phyloP scores from a whole-genome alignment of 2,888 invertebrate genomes.

The Epinotia bilunana region DNA sequence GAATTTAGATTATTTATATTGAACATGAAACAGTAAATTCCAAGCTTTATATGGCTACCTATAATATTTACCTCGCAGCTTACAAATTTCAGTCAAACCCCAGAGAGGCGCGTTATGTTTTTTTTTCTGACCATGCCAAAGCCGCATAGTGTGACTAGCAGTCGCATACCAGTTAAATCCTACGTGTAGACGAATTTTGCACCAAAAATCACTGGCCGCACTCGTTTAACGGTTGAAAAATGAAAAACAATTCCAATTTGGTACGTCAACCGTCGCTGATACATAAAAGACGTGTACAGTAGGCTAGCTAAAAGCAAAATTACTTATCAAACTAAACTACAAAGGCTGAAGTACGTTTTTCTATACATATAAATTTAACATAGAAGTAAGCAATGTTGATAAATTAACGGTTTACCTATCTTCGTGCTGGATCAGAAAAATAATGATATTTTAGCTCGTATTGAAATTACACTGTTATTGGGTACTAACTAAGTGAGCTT shows the following conservation, averaged over 20 bases:
- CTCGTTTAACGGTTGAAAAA: constrained; percentile 73
- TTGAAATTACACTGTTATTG: no score
- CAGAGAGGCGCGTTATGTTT: neutral
- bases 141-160: constrained; percentile 33
- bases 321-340: neutral
- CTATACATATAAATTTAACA: no score
- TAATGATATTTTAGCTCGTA: no score
- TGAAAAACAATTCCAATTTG: constrained; percentile 81
- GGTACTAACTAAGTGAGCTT: no score
- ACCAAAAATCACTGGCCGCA: constrained; percentile 67
- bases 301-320: neutral
- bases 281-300: constrained; percentile 11
- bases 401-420: no score
- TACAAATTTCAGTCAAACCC: neutral
- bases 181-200: constrained; percentile 37
- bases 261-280: constrained; percentile 63
- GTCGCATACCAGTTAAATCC: constrained; percentile 35
- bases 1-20: neutral
- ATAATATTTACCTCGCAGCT: neutral
- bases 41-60: neutral
- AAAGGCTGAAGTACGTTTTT: no score
- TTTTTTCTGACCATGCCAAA: constrained; percentile 19
- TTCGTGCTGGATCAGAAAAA: no score
- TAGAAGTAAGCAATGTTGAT: no score
- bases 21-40: neutral